phyloP scores from a whole-genome alignment of 2,888 invertebrate genomes.

The Pherbina coryleti region DNA sequence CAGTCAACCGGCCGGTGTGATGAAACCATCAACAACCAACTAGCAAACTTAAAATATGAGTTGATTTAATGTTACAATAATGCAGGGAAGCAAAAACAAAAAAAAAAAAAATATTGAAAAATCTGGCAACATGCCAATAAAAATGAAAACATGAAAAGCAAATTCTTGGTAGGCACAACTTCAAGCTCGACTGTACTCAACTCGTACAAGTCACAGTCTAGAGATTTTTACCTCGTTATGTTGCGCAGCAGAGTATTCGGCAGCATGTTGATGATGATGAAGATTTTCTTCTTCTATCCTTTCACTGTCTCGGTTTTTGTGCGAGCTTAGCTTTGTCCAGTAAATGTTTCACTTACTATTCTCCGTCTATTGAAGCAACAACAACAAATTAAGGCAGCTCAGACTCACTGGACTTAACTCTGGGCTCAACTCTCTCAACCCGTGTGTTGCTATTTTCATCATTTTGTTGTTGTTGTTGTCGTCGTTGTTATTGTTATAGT shows the following conservation, averaged over 20 bases:
- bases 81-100: background rate
- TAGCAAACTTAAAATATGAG: background rate
- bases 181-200: background rate
- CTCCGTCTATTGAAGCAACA: background rate
- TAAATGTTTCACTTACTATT: slow-evolving; percentile 14
- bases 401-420: background rate
- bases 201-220: background rate
- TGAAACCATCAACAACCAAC: background rate
- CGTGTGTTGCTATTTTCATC: background rate
- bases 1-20: too few relatives aligned
- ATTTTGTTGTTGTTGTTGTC: background rate
- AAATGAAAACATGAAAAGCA: background rate
- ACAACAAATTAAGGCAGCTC: background rate
- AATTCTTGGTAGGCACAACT: background rate
- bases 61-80: background rate
- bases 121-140: background rate
- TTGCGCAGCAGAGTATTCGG: background rate
- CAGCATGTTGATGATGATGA: background rate
- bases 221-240: background rate
- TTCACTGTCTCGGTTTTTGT: too few relatives aligned
- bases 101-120: background rate
- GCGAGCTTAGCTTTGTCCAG: background rate
- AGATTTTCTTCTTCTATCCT: background rate
- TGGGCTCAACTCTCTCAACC: too few relatives aligned
- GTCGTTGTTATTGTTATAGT: too few relatives aligned